Percentiles rank a stretch among this genome's conserved stretches.
These are phyloP conservation scores for Celastrina argiolus DNA, from an alignment of 2,888 invertebrate species.

Conservation along the genomic window DNA sequence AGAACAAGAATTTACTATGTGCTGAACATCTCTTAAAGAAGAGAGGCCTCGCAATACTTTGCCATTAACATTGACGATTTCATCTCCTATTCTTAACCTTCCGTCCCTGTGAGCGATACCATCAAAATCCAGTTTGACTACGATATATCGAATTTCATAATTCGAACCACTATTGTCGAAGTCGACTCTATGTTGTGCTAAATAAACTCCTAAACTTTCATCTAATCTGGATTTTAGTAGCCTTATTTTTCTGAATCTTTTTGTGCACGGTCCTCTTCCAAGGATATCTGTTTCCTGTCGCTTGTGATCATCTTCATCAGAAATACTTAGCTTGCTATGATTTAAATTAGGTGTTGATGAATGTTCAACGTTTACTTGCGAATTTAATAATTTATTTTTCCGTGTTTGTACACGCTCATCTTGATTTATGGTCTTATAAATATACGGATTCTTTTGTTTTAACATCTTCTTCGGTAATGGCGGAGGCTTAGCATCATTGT, in stretches of 20 bases:
- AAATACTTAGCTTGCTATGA: conserved; percentile 46
- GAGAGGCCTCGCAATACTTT: conserved; percentile 85
- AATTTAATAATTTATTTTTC: conserved; percentile 70
- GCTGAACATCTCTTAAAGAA: conserved; percentile 80
- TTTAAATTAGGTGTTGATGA: conserved; percentile 52
- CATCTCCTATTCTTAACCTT: conserved; percentile 89
- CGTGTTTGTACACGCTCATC: conserved; percentile 72
- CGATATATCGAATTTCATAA: conserved; percentile 79
- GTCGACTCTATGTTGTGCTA: conserved; percentile 81
- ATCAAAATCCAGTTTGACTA: conserved; percentile 80
- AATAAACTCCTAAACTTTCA: conserved; percentile 83
- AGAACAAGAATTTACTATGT: conserved; percentile 75
- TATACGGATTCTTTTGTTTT: conserved; percentile 61
- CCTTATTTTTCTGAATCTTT: conserved; percentile 81
- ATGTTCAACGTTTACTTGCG: conserved; percentile 62
- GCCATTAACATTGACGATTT: conserved; percentile 93
- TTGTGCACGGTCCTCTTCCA: conserved; percentile 78
- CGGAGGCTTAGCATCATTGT: conserved; percentile 63
- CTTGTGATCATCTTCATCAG: conserved; percentile 51
- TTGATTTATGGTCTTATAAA: conserved; percentile 68
- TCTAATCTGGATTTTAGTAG: conserved; percentile 81
- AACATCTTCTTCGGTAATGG: conserved; percentile 69
- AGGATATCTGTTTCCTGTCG: conserved; percentile 59
- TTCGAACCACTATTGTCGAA: conserved; percentile 71
- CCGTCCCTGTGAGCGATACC: conserved; percentile 88